Percentiles rank a stretch among this genome's conserved stretches.
Evolutionary conservation across 2,888 invertebrate species (phyloP).

Genomic region (Eretmocerus hayati): DNA sequence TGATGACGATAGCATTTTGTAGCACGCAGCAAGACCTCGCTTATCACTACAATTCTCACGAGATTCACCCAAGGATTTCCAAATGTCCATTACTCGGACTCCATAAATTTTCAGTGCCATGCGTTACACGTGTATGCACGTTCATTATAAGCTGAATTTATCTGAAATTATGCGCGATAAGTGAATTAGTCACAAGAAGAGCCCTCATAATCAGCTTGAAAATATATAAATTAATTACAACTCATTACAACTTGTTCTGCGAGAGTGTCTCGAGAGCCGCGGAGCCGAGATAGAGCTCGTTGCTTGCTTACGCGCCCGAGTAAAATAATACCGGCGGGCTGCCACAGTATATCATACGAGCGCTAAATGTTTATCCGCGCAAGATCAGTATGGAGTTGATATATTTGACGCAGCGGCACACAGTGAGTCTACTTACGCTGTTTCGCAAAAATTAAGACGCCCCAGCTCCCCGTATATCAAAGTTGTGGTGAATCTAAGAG

Average conservation of each 20-base stretch:
- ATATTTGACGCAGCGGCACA: conserved; percentile 4
- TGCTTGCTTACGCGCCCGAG: neutral
- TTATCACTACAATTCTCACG: no score
- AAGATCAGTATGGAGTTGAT: conserved; percentile 3
- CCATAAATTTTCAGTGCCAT: no score
- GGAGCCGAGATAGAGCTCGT: neutral
- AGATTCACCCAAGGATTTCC: no score
- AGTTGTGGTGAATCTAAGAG: no score
- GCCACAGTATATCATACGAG: conserved; percentile 12
- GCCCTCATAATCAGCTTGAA: conserved; percentile 4
- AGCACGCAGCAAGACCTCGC: no score
- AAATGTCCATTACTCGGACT: no score
- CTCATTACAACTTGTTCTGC: conserved; percentile 12
- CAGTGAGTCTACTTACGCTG: neutral
- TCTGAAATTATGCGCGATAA: no score
- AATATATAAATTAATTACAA: conserved; percentile 17
- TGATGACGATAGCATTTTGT: no score
- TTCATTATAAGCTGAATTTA: no score
- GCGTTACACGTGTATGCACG: no score
- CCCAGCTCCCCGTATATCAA: neutral
- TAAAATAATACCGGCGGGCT: conserved; percentile 12
- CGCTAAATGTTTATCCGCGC: conserved; percentile 3
- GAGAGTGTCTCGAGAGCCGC: neutral
- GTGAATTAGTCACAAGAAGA: conserved; percentile 9
- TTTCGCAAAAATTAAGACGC: conserved; percentile 2